A percentile compares a stretch with the other conserved stretches of the same genome.
Evolutionary conservation across 2,797 vertebrate species (phyloP).

Genomic region (Meriones psammophilus): DNA sequence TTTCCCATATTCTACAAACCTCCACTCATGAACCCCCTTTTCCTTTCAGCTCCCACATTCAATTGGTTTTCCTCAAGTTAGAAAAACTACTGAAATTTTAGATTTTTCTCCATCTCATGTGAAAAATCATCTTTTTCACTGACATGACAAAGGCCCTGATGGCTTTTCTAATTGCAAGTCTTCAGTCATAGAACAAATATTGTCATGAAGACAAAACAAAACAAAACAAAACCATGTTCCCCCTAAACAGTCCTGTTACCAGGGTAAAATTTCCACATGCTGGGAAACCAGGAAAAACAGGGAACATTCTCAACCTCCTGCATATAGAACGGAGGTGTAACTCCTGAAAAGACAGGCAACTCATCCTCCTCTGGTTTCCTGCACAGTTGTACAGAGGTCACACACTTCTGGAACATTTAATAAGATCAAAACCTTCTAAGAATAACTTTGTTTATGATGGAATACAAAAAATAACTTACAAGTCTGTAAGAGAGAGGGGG

Average conservation of each 20-base stretch:
- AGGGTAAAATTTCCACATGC: background rate
- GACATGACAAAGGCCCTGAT: background rate
- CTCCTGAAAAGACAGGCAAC: background rate
- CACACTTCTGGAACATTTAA: background rate
- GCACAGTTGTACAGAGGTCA: background rate
- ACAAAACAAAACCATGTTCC: background rate
- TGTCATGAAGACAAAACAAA: background rate
- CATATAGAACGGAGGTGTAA: background rate
- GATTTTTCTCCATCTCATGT: background rate
- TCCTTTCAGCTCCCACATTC: background rate
- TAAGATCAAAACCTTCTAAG: background rate
- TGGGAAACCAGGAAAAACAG: background rate
- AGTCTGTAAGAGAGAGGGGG: background rate
- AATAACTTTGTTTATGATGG: background rate
- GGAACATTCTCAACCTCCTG: fast-evolving
- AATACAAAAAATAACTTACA: background rate
- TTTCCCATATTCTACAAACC: background rate
- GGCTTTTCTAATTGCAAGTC: background rate
- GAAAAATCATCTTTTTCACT: background rate
- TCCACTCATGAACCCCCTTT: fast-evolving
- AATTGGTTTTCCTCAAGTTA: background rate
- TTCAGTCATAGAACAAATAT: background rate
- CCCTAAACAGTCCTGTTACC: background rate
- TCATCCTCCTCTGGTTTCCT: background rate
- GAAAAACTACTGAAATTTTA: background rate